A percentile compares a stretch with the other conserved stretches of the same genome.
phyloP scores from a whole-genome alignment of 2,888 invertebrate species.

The Drosophila barbarae region DNA sequence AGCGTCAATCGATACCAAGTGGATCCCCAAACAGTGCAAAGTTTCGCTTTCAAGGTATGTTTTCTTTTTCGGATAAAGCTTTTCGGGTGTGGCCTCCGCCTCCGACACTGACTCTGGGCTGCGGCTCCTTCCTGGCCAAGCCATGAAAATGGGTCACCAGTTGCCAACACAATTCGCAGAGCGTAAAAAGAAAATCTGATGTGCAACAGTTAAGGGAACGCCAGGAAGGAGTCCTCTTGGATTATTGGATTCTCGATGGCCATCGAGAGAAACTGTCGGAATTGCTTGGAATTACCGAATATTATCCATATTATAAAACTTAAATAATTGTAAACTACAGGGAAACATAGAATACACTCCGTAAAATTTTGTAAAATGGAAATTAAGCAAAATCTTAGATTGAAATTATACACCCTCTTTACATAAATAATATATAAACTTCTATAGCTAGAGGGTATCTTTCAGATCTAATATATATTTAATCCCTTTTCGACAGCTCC shows the following conservation, averaged over 20 bases:
- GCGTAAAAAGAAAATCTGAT: not conserved
- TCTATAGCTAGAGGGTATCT: conserved; percentile 1
- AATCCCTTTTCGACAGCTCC: not conserved
- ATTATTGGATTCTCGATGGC: not conserved
- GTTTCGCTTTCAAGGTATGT: conserved; percentile 39
- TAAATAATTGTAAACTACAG: not conserved
- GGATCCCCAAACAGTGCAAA: conserved; percentile 26
- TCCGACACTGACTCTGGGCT: not conserved
- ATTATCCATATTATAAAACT: conserved; percentile 5
- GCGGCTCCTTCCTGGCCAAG: conserved; percentile 21
- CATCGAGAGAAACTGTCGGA: not conserved
- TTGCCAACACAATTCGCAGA: conserved; percentile 42
- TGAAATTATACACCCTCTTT: not conserved
- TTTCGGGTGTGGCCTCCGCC: conserved; percentile 29
- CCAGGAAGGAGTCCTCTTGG: not conserved
- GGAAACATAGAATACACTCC: not conserved
- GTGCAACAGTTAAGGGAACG: conserved; percentile 9
- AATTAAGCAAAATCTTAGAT: too few species aligned
- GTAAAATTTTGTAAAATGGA: not conserved
- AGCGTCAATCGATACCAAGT: conserved; percentile 32
- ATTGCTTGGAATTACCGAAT: not conserved
- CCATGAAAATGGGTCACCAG: conserved; percentile 60
- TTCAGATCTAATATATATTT: not conserved
- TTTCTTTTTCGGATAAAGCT: not conserved
- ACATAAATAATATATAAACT: not conserved